phyloP scores from a whole-genome alignment of 1,140 invertebrate genomes.

The Drosophila ambigua region DNA sequence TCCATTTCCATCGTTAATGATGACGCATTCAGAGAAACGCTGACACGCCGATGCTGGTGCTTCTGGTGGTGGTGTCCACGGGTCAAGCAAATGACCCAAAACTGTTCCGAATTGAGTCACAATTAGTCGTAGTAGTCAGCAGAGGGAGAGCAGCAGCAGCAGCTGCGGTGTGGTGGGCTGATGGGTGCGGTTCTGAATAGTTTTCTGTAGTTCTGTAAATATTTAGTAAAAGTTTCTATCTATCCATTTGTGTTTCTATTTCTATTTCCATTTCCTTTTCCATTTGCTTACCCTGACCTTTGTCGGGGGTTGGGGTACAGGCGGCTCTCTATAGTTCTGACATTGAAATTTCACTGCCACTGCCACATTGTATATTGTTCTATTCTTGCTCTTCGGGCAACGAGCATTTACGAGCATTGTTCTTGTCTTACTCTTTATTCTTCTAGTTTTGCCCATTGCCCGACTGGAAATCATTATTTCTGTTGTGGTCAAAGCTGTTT shows the following conservation, averaged over 20 bases:
- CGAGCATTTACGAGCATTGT: constrained; percentile 6
- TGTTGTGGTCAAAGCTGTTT: too few relatives aligned
- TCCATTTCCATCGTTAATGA: constrained; percentile 9
- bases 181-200: constrained; percentile 22
- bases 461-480: constrained; percentile 3
- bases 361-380: constrained; percentile 1
- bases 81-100: constrained; percentile 51
- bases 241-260: constrained; percentile 12
- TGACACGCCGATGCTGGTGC: constrained; percentile 1
- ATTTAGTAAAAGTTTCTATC: constrained; percentile 20
- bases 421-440: constrained; percentile 12
- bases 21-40: constrained; percentile 39
- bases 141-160: background rate
- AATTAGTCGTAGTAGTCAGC: constrained; percentile 17
- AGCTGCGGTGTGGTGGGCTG: background rate
- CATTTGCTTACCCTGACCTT: constrained; percentile 41
- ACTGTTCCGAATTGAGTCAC: constrained; percentile 40
- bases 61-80: constrained; percentile 7
- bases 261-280: constrained; percentile 22
- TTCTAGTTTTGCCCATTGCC: background rate
- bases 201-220: constrained; percentile 35
- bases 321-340: constrained; percentile 16
- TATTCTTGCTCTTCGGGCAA: background rate
- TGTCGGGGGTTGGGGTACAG: background rate
- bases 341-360: constrained; percentile 47